A percentile compares a stretch with the other conserved stretches of the same genome.
phyloP scores from a whole-genome alignment of 2,888 invertebrate genomes.

The Thymelicus lineola region DNA sequence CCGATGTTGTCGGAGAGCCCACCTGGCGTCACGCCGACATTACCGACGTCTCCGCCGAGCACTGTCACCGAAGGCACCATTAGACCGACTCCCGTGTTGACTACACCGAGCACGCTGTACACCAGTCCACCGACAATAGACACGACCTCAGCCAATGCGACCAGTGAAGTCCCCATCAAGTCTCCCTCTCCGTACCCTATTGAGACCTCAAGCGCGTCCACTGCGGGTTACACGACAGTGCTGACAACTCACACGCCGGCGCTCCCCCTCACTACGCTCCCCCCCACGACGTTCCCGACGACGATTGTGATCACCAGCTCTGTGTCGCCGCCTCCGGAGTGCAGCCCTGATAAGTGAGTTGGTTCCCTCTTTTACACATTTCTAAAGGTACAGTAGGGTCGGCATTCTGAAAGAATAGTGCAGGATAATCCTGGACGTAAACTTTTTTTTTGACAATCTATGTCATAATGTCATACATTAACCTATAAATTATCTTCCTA shows the following conservation, averaged over 20 bases:
- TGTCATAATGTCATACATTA: no score
- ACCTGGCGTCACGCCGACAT: conserved; percentile 11
- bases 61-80: no score
- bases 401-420: no score
- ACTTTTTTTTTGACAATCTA: no score
- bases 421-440: no score
- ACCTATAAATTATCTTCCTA: no score
- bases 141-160: not conserved
- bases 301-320: conserved; percentile 59
- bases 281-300: conserved; percentile 42
- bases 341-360: conserved; percentile 63
- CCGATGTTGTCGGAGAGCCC: conserved; percentile 28
- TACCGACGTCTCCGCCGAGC: conserved; percentile 6
- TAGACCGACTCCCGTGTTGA: not conserved
- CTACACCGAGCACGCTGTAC: conserved; percentile 31
- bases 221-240: conserved; percentile 18
- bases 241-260: not conserved
- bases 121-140: conserved; percentile 5
- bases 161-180: no score
- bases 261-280: conserved; percentile 13
- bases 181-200: no score
- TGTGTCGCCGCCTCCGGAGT: conserved; percentile 72
- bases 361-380: not conserved
- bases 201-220: not conserved
- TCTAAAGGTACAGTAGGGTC: no score